Base-by-base conservation (phyloP, 23 tunicate genomes). In the Halocynthia roretzi region DNA sequence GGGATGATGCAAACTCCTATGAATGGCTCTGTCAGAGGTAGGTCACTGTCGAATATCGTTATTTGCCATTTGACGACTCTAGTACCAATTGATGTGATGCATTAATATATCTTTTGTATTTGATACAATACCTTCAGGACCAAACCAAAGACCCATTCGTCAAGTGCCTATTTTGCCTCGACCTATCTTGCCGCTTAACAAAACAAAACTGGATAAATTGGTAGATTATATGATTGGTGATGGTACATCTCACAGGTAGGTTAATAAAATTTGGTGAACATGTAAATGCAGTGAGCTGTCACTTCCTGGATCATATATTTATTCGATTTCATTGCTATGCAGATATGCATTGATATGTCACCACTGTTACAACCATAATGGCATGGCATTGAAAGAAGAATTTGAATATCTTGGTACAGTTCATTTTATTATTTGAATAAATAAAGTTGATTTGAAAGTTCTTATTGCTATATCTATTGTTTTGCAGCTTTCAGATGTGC, bases 321-420 rank as follows among this genome's bases (percentile, higher is more conserved):
- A 17, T 23, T 9, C 5, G 1, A 6, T 12, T 70, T 70, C 19
- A 2, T 10, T 72, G 23, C 31, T 80, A 63, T 76, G 9, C 69
- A 92, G 98, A 62, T 96, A 89, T 76, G 99, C 99, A 6, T 69
- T 96, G 12, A 96, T 96, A 18, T 96, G 99, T 68, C 62, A 57
- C 57, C 82, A 96, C 75, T 96, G 99, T 66, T 82, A 53, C 65
- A 82, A 95, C 31, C 99, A 96, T 80, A 96, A 96, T 76, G 99
- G 99, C 17, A 85, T 96, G 91, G 95, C 99, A 8, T 58, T 90
- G 40, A 75, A 63, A 68, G 99, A 96, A 71, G 99, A 96, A 69
- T 96, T 89, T 80, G 95, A 96, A 73, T 96, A 75, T 74, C 75
- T 85, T 7, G 96, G 98, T 92, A 64, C 20, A 82, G 56, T 21